Conservation (phyloP, 2,797 vertebrate genomes). For the Pogonophryne albipinna region DNA sequence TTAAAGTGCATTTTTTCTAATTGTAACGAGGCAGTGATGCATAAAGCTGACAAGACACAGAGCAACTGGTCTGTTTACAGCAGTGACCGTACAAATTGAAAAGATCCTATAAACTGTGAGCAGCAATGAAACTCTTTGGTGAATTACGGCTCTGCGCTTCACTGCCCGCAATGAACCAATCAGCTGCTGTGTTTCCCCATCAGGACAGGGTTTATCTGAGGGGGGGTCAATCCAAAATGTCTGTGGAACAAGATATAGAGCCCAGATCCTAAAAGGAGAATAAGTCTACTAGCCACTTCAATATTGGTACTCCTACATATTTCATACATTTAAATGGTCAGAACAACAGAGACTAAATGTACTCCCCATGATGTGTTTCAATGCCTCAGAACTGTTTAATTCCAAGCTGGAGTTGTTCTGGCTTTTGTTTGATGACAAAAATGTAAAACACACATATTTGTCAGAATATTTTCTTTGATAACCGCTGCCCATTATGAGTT, state of each 20-base stretch:
- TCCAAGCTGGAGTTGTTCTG: constrained; percentile 16
- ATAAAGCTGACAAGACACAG: constrained; percentile 50
- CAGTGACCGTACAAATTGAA: constrained; percentile 60
- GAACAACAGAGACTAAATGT: constrained; percentile 8
- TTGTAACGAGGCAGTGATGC: constrained; percentile 59
- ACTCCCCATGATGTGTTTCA: constrained; percentile 22
- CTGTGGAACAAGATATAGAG: constrained; percentile 29
- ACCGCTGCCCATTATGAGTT: constrained; percentile 50
- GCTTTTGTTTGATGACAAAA: constrained; percentile 20
- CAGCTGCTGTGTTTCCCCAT: constrained; percentile 45
- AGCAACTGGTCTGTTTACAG: constrained; percentile 58
- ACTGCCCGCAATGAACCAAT: constrained; percentile 56
- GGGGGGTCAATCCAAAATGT: constrained; percentile 33
- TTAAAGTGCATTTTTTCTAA: constrained; percentile 52
- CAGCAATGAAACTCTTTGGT: constrained; percentile 58
- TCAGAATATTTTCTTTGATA: constrained; percentile 41
- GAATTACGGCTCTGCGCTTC: constrained; percentile 49
- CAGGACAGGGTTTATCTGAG: constrained; percentile 21
- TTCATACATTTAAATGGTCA: constrained; percentile 15
- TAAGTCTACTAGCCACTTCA: too few relatives aligned
- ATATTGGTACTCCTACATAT: constrained; percentile 1
- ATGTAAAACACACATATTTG: constrained; percentile 36
- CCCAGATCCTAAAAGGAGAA: too few relatives aligned
- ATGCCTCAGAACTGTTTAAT: constrained; percentile 14
- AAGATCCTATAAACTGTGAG: constrained; percentile 62